These are phyloP conservation scores for Aplochiton taeniatus DNA, from an alignment of 2,797 vertebrate species.

Conservation along the genomic window DNA sequence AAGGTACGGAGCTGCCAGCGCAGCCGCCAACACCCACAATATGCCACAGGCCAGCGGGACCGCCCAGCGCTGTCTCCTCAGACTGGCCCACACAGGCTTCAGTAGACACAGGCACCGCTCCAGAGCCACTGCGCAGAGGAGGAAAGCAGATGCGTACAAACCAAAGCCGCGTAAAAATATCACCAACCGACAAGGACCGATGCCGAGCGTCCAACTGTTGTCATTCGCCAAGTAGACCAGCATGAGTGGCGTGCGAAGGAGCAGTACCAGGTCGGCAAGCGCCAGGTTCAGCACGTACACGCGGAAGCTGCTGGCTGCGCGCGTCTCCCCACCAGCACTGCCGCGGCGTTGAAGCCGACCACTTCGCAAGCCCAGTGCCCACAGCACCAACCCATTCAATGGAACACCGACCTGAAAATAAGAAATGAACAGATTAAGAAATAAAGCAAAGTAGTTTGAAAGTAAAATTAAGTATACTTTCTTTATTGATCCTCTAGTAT, in stretches of 20 bases:
- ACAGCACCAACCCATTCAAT: slow-evolving; percentile 77
- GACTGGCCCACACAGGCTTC: slow-evolving; percentile 74
- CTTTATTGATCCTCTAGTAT: not conserved
- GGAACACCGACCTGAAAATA: slow-evolving; percentile 63
- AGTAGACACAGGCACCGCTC: slow-evolving; percentile 80
- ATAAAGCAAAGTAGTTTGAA: too few species aligned
- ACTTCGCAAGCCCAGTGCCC: slow-evolving; percentile 63
- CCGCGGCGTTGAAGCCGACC: slow-evolving; percentile 50
- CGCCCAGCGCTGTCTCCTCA: slow-evolving; percentile 72
- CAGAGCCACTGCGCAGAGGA: slow-evolving; percentile 76
- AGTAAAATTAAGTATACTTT: not conserved
- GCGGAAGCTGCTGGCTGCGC: slow-evolving; percentile 73
- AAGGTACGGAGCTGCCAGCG: slow-evolving; percentile 71
- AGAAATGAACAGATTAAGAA: not conserved
- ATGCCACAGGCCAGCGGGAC: slow-evolving; percentile 69
- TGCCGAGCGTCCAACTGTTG: slow-evolving; percentile 71
- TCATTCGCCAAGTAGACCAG: slow-evolving; percentile 64
- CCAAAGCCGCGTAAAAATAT: slow-evolving; percentile 76
- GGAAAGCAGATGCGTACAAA: slow-evolving; percentile 74
- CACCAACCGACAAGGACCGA: slow-evolving; percentile 50
- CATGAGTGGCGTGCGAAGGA: slow-evolving; percentile 73
- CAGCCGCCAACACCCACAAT: slow-evolving; percentile 67
- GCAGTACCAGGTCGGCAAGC: slow-evolving; percentile 74
- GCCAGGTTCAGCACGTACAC: slow-evolving; percentile 80
- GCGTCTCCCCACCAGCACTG: slow-evolving; percentile 49